Evolutionary conservation across 1,140 invertebrate genomes (phyloP).

Genomic region (Drosophila asahinai): DNA sequence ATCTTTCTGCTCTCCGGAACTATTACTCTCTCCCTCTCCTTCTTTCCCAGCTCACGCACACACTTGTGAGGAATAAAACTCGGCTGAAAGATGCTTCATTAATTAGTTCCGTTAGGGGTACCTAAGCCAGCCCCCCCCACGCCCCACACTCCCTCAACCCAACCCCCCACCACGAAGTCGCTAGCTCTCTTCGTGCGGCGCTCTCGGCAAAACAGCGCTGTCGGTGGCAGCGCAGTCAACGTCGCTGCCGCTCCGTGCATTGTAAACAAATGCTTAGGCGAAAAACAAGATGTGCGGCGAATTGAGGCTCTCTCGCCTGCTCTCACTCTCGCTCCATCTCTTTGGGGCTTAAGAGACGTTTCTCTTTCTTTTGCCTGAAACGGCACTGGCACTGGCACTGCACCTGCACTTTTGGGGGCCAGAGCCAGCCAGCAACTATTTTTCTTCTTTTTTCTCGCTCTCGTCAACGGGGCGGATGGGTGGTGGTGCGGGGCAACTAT

Average conservation of each 20-base stretch:
- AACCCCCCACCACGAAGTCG: conserved; percentile 5
- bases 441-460: conserved; percentile 38
- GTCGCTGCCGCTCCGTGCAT: conserved; percentile 33
- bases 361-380: conserved; percentile 50
- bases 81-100: conserved; percentile 76
- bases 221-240: conserved; percentile 9
- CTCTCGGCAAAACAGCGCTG: conserved; percentile 26
- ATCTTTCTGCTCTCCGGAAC: neutral
- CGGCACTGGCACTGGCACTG: conserved; percentile 43
- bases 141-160: neutral
- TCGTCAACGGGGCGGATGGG: neutral
- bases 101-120: conserved; percentile 71
- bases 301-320: conserved; percentile 30
- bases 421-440: conserved; percentile 21
- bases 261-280: conserved; percentile 67
- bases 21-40: neutral
- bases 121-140: conserved; percentile 2
- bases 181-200: conserved; percentile 28
- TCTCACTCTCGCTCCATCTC: conserved; percentile 21
- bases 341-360: conserved; percentile 65
- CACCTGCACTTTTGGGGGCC: conserved; percentile 65
- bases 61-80: conserved; percentile 40
- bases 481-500: conserved; percentile 53
- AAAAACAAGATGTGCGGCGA: conserved; percentile 49
- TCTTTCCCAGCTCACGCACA: conserved; percentile 1